A percentile compares a stretch with the other conserved stretches of the same genome.
phyloP scores from a whole-genome alignment of 1,140 invertebrate genomes.

The Camponotus vicinus region DNA sequence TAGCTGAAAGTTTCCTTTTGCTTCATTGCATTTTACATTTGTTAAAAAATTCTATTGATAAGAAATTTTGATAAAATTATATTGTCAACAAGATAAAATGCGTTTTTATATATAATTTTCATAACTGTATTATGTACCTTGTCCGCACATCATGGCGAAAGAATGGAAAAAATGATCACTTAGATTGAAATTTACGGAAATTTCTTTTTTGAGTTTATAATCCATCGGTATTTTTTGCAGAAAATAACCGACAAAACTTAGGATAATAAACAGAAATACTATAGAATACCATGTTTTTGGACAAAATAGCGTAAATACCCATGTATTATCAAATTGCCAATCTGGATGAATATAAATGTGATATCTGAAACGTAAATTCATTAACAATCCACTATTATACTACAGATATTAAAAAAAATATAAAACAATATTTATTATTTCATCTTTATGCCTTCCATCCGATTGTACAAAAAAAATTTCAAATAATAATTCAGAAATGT shows the following conservation, averaged over 20 bases:
- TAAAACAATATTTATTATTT: too few species aligned
- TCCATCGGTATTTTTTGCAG: constrained; percentile 57
- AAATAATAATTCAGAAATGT: not conserved
- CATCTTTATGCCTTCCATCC: not conserved
- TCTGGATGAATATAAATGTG: constrained; percentile 71
- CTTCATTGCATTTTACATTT: not conserved
- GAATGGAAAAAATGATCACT: constrained; percentile 76
- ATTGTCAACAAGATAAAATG: not conserved
- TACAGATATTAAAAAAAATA: not conserved
- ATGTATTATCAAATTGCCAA: constrained; percentile 63
- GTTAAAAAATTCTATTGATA: not conserved
- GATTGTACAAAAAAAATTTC: not conserved
- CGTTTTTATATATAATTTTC: not conserved
- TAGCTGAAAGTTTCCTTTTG: not conserved
- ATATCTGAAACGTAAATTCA: constrained; percentile 65
- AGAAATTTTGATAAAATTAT: constrained; percentile 22
- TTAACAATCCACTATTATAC: not conserved
- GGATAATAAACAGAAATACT: constrained; percentile 53
- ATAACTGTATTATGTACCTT: constrained; percentile 66
- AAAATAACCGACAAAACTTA: constrained; percentile 69
- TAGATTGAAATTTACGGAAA: constrained; percentile 45
- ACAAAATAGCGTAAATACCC: constrained; percentile 73
- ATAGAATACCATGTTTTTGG: constrained; percentile 64
- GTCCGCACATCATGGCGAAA: constrained; percentile 64
- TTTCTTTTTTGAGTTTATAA: not conserved